phyloP scores from a whole-genome alignment of 2,797 vertebrate species.

The Ciconia nigra region DNA sequence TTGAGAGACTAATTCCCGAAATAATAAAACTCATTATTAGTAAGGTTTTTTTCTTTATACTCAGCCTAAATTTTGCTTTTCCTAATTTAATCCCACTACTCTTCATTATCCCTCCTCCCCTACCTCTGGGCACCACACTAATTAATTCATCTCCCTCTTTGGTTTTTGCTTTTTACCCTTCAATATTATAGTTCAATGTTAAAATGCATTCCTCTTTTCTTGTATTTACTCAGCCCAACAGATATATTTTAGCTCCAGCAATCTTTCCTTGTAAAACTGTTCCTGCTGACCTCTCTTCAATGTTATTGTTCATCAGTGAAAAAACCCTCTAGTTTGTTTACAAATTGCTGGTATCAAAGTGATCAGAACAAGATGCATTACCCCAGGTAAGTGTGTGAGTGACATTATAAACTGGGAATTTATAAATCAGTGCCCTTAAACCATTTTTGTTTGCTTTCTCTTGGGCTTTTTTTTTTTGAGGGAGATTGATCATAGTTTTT shows the following conservation, averaged over 20 bases:
- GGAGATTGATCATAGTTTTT: neutral
- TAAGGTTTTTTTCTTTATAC: neutral
- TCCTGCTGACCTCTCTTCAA: slow-evolving; percentile 9
- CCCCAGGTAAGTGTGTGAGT: neutral
- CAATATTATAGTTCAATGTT: slow-evolving; percentile 55
- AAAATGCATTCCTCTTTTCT: slow-evolving; percentile 1
- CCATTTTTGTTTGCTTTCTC: neutral
- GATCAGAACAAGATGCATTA: slow-evolving; percentile 10
- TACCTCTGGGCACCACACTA: slow-evolving; percentile 45
- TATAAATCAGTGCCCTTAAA: neutral
- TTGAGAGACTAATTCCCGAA: slow-evolving; percentile 44
- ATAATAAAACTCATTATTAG: slow-evolving; percentile 64
- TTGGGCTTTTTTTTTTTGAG: neutral
- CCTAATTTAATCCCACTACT: slow-evolving; percentile 64
- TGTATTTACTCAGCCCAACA: slow-evolving; percentile 15
- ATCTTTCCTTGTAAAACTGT: neutral
- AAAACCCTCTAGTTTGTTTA: slow-evolving; percentile 22
- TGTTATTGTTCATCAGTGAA: slow-evolving; percentile 15
- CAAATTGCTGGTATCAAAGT: neutral
- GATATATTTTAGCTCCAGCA: neutral
- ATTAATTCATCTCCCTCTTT: slow-evolving; percentile 59
- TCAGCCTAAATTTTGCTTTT: slow-evolving; percentile 63
- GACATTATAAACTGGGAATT: neutral
- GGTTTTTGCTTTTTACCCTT: slow-evolving; percentile 42
- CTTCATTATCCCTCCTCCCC: slow-evolving; percentile 52